These are phyloP conservation scores for Caenorhabditis sp. DNA, from an alignment of 2,888 invertebrate genomes.

Conservation along the genomic window DNA sequence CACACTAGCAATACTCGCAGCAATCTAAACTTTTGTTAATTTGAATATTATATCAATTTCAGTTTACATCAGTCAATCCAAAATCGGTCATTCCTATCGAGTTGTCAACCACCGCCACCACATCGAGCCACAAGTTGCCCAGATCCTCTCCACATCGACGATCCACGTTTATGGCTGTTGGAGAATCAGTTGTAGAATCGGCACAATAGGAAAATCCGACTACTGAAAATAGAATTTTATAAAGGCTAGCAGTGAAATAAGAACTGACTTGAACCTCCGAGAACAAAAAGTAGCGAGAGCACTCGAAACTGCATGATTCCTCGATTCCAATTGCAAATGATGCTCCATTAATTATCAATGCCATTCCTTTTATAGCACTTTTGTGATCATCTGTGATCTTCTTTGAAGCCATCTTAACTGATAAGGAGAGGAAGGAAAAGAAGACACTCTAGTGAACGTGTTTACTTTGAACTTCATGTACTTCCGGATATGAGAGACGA, in stretches of 20 bases:
- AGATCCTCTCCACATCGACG: slow-evolving; percentile 38
- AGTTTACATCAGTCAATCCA: slow-evolving; percentile 10
- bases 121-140: slow-evolving; percentile 42
- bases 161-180: too few species aligned
- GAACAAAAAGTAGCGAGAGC: background rate
- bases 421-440: too few species aligned
- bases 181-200: background rate
- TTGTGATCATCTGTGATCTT: too few species aligned
- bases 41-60: background rate
- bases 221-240: background rate
- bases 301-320: background rate
- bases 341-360: too few species aligned
- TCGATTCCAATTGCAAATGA: too few species aligned
- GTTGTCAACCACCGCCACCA: slow-evolving; percentile 46
- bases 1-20: slow-evolving; percentile 30
- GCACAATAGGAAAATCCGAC: too few species aligned
- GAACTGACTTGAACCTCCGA: too few species aligned
- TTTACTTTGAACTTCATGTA: too few species aligned
- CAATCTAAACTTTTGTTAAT: slow-evolving; percentile 21
- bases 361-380: too few species aligned
- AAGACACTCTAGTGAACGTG: too few species aligned
- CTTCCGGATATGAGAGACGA: too few species aligned
- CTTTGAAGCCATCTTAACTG: too few species aligned
- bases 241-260: background rate
- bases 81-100: slow-evolving; percentile 46